Evolutionary conservation across 1,140 invertebrate species (phyloP).

Genomic region (Drosophila setifemur): DNA sequence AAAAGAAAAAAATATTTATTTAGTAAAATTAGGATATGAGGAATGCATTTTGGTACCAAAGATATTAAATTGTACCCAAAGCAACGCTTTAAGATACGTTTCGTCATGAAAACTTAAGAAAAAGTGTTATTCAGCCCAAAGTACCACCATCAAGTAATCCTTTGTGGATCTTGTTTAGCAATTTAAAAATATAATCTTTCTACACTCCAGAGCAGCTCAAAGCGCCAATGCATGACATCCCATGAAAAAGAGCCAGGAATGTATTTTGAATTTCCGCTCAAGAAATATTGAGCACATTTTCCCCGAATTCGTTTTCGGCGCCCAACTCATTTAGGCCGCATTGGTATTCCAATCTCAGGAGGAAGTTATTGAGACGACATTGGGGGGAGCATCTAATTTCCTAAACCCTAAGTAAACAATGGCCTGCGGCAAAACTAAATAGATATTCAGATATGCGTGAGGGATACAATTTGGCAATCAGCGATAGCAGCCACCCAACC

Average conservation of each 20-base stretch:
- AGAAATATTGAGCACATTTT: conserved; percentile 24
- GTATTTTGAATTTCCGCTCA: conserved; percentile 69
- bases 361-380: too few species aligned
- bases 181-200: conserved; percentile 62
- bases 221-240: too few species aligned
- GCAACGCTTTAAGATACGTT: too few species aligned
- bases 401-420: conserved; percentile 45
- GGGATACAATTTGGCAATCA: conserved; percentile 73
- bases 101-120: too few species aligned
- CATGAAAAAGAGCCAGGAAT: conserved; percentile 54
- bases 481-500: conserved; percentile 17
- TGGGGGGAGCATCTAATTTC: conserved; percentile 56
- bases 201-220: not conserved
- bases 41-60: too few species aligned
- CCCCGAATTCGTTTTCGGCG: conserved; percentile 7
- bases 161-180: conserved; percentile 25
- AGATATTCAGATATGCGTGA: conserved; percentile 63
- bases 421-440: conserved; percentile 56
- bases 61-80: too few species aligned
- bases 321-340: conserved; percentile 13
- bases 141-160: too few species aligned
- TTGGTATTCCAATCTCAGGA: conserved; percentile 1
- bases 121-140: too few species aligned
- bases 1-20: too few species aligned
- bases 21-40: too few species aligned